Percentiles rank a stretch among this genome's conserved stretches.
Evolutionary conservation across 2,113 vertebrate species (phyloP).

Genomic region (Cygnus atratus): DNA sequence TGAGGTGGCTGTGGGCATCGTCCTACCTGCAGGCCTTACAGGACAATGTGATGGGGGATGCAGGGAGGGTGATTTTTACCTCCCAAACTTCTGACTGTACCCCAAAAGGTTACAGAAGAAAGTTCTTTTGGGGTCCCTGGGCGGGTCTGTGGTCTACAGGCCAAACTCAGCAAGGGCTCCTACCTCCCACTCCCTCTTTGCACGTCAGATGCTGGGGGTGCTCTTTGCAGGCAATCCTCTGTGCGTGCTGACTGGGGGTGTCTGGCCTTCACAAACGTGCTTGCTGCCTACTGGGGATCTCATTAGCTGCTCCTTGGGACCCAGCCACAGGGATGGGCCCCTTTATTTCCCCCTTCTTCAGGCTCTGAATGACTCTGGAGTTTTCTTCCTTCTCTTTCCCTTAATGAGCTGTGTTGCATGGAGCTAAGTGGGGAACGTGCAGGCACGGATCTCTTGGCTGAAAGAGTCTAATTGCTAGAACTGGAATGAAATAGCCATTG

Average conservation of each 20-base stretch:
- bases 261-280: not conserved
- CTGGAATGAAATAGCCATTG: slow-evolving; percentile 3
- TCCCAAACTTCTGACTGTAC: not conserved
- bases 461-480: slow-evolving; percentile 22
- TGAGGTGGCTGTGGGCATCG: not conserved
- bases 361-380: not conserved
- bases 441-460: not conserved
- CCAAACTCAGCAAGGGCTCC: not conserved
- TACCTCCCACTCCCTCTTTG: not conserved
- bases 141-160: not conserved
- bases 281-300: not conserved
- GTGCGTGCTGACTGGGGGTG: not conserved
- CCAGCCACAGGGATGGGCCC: not conserved
- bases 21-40: not conserved
- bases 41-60: not conserved
- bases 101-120: not conserved
- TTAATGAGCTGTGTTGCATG: slow-evolving; percentile 25
- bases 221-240: not conserved
- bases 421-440: not conserved
- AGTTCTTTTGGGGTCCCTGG: not conserved
- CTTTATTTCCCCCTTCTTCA: not conserved
- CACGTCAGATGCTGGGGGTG: not conserved
- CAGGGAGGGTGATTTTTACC: not conserved
- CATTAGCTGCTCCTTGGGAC: slow-evolving; percentile 1
- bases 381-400: slow-evolving; percentile 24